Evolutionary conservation across 2,113 vertebrate genomes (phyloP).

Genomic region (Brachypodius melanocephalos): DNA sequence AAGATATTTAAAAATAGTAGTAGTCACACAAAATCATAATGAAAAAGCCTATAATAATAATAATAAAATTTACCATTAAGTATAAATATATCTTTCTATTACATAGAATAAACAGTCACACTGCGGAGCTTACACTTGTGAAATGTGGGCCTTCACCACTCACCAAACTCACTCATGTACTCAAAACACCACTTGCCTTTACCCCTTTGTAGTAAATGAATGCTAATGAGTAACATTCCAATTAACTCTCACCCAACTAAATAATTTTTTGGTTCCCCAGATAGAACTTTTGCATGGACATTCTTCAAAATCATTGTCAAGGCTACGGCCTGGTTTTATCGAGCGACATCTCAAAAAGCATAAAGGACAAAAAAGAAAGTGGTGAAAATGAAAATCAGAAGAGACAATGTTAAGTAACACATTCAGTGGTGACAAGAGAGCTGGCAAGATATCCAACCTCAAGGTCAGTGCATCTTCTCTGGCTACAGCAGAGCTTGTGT

Average conservation of each 20-base stretch:
- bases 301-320: background rate
- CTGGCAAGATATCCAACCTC: background rate
- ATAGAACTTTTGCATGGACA: fast-evolving
- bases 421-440: background rate
- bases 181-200: background rate
- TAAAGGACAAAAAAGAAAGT: background rate
- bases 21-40: background rate
- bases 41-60: background rate
- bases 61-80: background rate
- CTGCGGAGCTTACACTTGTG: background rate
- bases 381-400: background rate
- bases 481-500: background rate
- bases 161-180: background rate
- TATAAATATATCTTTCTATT: background rate
- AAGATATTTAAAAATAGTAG: background rate
- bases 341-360: background rate
- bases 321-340: background rate
- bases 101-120: background rate
- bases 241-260: background rate
- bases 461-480: background rate
- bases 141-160: background rate
- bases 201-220: background rate
- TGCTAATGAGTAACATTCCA: background rate
- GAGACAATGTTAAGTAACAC: background rate
- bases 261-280: background rate